phyloP scores from a whole-genome alignment of 23 tunicate species.

The Styela plicata region DNA sequence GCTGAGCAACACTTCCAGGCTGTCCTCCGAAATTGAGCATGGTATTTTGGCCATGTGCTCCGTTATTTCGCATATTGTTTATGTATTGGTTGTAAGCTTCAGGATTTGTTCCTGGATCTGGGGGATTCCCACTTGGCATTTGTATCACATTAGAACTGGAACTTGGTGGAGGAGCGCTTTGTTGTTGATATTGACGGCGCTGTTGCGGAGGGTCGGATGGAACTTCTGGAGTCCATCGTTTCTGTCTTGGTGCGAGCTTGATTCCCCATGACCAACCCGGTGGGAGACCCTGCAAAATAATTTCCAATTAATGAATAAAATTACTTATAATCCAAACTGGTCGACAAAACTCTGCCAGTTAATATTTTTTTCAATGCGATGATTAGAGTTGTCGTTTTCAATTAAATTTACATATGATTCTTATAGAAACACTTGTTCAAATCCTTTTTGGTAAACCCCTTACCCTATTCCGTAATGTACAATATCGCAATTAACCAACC shows the following conservation, averaged over 20 bases:
- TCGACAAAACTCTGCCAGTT: too few species aligned
- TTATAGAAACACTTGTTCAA: too few species aligned
- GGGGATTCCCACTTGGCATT: constrained; percentile 13
- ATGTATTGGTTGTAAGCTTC: constrained; percentile 39
- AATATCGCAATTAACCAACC: too few species aligned
- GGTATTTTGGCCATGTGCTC: constrained; percentile 19
- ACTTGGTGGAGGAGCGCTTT: not conserved
- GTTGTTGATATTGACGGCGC: constrained; percentile 2
- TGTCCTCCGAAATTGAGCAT: not conserved
- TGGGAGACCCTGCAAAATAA: constrained; percentile 50
- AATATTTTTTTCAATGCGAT: too few species aligned
- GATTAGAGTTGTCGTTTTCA: too few species aligned
- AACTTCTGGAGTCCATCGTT: constrained; percentile 24
- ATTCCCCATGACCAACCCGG: constrained; percentile 95
- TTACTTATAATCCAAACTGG: too few species aligned
- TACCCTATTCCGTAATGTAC: too few species aligned
- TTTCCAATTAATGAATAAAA: too few species aligned
- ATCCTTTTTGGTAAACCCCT: too few species aligned
- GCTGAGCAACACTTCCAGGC: constrained; percentile 5
- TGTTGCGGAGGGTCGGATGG: not conserved
- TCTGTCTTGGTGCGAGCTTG: constrained; percentile 25
- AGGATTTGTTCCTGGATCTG: constrained; percentile 32
- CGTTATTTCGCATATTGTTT: constrained; percentile 35
- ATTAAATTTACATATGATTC: too few species aligned
- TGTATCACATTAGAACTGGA: not conserved